phyloP scores from a whole-genome alignment of 2,888 invertebrate genomes.

The Drosophila glabriapex region DNA sequence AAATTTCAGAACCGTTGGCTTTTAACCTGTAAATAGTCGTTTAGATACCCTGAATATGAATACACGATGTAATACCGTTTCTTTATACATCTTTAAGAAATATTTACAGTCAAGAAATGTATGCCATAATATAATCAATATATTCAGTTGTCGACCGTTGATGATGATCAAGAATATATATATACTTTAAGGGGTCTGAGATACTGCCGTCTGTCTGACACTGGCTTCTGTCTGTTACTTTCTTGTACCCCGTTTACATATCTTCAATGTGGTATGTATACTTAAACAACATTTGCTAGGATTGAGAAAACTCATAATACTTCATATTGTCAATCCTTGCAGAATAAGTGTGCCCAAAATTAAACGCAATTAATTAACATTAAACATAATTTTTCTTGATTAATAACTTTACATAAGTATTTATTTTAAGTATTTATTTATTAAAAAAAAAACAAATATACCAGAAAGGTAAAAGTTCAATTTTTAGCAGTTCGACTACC shows the following conservation, averaged over 20 bases:
- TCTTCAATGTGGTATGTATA: too few species aligned
- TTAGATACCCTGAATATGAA: background rate
- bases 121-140: background rate
- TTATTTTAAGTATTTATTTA: background rate
- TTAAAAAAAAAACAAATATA: background rate
- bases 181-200: too few species aligned
- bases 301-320: background rate
- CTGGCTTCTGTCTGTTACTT: too few species aligned
- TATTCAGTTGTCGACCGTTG: too few species aligned
- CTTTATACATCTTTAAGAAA: background rate
- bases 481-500: background rate
- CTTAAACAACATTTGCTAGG: background rate
- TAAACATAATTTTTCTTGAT: background rate
- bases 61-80: background rate
- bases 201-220: too few species aligned
- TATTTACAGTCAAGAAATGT: background rate
- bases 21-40: background rate
- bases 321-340: background rate
- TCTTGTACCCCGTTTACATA: too few species aligned
- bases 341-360: background rate
- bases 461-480: background rate
- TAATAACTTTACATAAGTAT: background rate
- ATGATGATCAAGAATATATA: too few species aligned
- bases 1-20: background rate
- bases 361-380: background rate